A percentile compares a stretch with the other conserved stretches of the same genome.
Conservation (phyloP, 2,113 vertebrate species). For the Peucedramus taeniatus region DNA sequence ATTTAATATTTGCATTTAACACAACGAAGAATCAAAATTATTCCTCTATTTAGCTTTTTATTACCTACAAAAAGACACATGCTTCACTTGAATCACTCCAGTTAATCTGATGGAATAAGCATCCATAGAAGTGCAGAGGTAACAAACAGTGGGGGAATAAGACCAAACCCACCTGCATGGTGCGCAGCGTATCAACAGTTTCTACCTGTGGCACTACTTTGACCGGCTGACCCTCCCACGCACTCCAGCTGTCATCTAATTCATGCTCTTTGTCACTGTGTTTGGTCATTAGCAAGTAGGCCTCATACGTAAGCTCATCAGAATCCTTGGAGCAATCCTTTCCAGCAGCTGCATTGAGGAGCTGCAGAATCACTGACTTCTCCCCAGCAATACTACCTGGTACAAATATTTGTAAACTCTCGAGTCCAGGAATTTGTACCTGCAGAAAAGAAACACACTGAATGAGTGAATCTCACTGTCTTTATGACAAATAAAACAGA, state of each 20-base stretch:
- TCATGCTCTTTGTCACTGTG: conserved; percentile 69
- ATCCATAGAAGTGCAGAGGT: neutral
- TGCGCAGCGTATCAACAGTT: conserved; percentile 87
- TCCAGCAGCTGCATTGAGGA: conserved; percentile 91
- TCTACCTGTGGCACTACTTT: conserved; percentile 92
- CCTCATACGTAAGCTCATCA: conserved; percentile 82
- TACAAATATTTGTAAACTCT: conserved; percentile 90
- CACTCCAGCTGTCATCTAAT: conserved; percentile 73
- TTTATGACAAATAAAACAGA: neutral
- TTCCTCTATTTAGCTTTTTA: neutral
- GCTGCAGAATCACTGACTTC: conserved; percentile 84
- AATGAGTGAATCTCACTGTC: neutral
- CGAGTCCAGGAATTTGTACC: conserved; percentile 85
- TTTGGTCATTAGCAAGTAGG: conserved; percentile 91
- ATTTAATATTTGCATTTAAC: neutral
- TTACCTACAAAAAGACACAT: neutral
- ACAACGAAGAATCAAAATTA: neutral
- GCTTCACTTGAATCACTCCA: neutral
- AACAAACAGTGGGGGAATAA: neutral
- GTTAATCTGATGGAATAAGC: neutral
- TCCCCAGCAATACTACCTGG: conserved; percentile 77
- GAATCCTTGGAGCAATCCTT: conserved; percentile 95
- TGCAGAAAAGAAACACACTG: neutral
- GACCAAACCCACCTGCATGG: conserved; percentile 81
- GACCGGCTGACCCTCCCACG: conserved; percentile 81